Evolutionary conservation across 1,140 invertebrate genomes (phyloP).

Genomic region (Meloidogyne exigua): DNA sequence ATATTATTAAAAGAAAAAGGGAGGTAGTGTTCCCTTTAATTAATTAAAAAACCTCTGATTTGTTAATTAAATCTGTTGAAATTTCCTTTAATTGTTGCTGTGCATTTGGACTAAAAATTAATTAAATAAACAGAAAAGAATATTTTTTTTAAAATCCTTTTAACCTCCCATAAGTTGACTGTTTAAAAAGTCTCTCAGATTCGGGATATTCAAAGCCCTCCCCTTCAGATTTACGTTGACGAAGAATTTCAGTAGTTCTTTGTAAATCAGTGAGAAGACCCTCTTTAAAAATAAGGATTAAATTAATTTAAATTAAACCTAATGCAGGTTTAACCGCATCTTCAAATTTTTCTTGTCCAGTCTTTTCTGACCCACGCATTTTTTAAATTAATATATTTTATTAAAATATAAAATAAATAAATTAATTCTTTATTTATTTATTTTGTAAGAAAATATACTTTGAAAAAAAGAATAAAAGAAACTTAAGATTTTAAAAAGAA

Average conservation of each 20-base stretch:
- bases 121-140: not conserved
- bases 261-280: slow-evolving; percentile 46
- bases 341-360: slow-evolving; percentile 43
- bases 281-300: slow-evolving; percentile 43
- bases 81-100: not conserved
- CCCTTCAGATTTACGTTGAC: slow-evolving; percentile 13
- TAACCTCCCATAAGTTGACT: not conserved
- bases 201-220: slow-evolving; percentile 23
- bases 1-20: not conserved
- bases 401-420: no score
- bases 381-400: slow-evolving; percentile 15
- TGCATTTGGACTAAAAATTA: not conserved
- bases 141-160: no score
- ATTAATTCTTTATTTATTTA: no score
- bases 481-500: no score
- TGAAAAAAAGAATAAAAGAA: no score
- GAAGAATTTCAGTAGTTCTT: slow-evolving; percentile 47
- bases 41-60: not conserved
- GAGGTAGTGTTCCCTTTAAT: slow-evolving; percentile 9
- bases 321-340: slow-evolving; percentile 62
- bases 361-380: slow-evolving; percentile 9
- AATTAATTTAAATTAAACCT: slow-evolving; percentile 38
- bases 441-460: no score
- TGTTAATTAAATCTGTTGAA: not conserved
- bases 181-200: slow-evolving; percentile 1